Percentiles rank a stretch among this genome's conserved stretches.
Evolutionary conservation across 2,888 invertebrate species (phyloP).

Genomic region (Podotricha telesiphe): DNA sequence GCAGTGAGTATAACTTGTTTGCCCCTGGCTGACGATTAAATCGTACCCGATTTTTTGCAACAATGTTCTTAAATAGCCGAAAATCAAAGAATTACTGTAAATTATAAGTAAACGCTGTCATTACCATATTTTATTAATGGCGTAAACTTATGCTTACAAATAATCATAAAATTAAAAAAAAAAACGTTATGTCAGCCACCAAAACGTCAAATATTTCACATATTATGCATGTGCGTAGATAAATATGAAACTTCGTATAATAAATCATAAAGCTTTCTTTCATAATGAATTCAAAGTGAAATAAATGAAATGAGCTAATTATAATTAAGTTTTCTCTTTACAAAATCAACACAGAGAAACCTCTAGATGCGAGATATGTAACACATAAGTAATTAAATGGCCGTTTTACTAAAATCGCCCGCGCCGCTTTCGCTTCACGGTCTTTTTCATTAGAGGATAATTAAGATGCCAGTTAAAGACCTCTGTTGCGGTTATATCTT

Average conservation of each 20-base stretch:
- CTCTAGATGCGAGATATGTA: slow-evolving; percentile 41
- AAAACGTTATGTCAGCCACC: no score
- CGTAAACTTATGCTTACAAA: no score
- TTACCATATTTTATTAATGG: no score
- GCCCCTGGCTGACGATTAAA: no score
- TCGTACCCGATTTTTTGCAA: no score
- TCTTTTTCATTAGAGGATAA: slow-evolving; percentile 55
- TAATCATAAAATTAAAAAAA: no score
- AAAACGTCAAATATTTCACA: no score
- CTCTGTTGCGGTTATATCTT: slow-evolving; percentile 8
- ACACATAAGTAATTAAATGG: slow-evolving; percentile 35
- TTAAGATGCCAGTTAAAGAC: slow-evolving; percentile 34
- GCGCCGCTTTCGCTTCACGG: slow-evolving; percentile 58
- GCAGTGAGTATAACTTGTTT: no score
- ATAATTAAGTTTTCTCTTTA: slow-evolving; percentile 41
- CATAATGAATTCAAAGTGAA: slow-evolving; percentile 29
- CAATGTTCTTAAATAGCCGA: no score
- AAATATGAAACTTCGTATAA: slow-evolving; percentile 13
- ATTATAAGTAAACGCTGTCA: no score
- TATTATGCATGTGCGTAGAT: not conserved
- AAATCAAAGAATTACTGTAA: no score
- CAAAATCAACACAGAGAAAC: slow-evolving; percentile 35
- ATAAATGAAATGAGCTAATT: slow-evolving; percentile 41
- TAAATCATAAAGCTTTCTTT: slow-evolving; percentile 29
- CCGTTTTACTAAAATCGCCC: slow-evolving; percentile 34